Evolutionary conservation across 2,797 vertebrate species (phyloP).

Genomic region (Morelia viridis): DNA sequence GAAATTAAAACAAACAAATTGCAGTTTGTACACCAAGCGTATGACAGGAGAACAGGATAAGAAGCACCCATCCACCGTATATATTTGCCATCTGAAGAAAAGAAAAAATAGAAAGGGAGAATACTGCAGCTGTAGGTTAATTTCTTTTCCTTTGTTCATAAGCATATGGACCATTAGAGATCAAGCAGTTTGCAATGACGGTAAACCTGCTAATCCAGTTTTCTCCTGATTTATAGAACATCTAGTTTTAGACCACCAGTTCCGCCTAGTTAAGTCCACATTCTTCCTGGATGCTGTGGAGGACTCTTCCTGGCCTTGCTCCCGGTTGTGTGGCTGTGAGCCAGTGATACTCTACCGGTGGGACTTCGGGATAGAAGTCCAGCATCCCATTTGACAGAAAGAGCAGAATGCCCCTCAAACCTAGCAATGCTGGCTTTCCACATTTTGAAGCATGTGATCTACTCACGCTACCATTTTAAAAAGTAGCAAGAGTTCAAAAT

Average conservation of each 20-base stretch:
- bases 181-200: neutral
- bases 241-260: neutral
- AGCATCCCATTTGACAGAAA: no score
- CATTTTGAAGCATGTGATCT: neutral
- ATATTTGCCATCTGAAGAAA: neutral
- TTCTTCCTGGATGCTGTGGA: neutral
- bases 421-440: neutral
- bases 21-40: neutral
- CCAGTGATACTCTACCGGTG: no score
- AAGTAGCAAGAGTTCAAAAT: neutral
- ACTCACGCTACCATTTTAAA: neutral
- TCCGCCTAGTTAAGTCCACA: neutral
- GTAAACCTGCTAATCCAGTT: neutral
- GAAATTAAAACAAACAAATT: no score
- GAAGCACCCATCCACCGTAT: neutral
- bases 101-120: neutral
- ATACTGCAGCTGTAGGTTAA: neutral
- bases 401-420: neutral
- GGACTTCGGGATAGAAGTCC: no score
- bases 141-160: neutral
- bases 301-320: neutral
- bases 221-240: neutral
- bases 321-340: neutral
- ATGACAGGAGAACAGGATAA: neutral
- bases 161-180: neutral